Base-by-base conservation (phyloP, 2,113 vertebrate genomes). In the Anthoscopus minutus region DNA sequence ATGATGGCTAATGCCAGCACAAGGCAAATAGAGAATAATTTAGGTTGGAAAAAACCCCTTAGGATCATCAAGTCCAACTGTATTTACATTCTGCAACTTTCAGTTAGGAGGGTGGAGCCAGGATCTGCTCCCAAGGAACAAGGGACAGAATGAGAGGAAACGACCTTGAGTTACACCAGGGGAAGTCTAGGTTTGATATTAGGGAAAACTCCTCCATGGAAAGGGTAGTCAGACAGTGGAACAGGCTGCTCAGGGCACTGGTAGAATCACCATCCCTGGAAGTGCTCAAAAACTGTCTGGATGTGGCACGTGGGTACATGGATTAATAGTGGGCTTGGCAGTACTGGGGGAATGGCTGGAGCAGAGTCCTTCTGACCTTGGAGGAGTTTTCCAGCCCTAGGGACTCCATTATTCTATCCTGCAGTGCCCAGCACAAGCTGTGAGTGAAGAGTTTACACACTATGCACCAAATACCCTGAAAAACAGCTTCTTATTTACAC, bases 381-480 rank as follows among this genome's bases (percentile, higher is more conserved):
- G 54, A 67, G 37, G 38, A n/a, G 22, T 56, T 77, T 56, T 47
- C 64, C 31, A 83, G 3, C 25, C 48, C 47, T 8, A 70, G 23
- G 37, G 13, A 89, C 24, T 71, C 30, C 48, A 71, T 2, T 1
- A 62, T 10, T 42, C 15, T 4, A 38, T 11, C 56, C 33, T 3
- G 0, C 77, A 28, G 60, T 2, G 30, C 28, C 30, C 4, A 53
- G 31, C 33, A 5, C 0, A 0, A 92, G 56, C 76, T 38, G 16
- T 0, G 5, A 74, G 14, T 1, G 3, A 74, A 22, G 4, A 5
- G 9, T 10, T 77, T 10, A 48, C n/a, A 37, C 21, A 37, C 28
- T 1, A 1, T 1, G 6, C 1, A 2, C 31, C 4, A 3, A 30
- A 1, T 6, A 38, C 10, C 17, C 12, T 0, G 0, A 38, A 8